Evolutionary conservation across 2,797 vertebrate species (phyloP), one percentile per base, ranked within the genome.

Genomic region (Cheracebus regulus): DNA sequence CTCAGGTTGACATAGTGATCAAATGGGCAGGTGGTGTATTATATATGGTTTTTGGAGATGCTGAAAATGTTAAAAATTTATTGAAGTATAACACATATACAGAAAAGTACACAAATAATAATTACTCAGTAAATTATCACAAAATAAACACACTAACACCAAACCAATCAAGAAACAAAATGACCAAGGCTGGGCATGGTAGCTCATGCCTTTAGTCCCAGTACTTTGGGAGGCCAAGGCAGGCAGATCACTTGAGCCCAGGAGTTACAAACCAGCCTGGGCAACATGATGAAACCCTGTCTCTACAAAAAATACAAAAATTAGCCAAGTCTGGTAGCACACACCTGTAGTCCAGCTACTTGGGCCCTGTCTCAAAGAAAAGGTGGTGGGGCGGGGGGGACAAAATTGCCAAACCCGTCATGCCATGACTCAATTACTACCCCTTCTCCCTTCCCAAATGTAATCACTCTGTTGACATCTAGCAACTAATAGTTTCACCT

Each of bases 11-110:
- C 52, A n/a, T 90, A 83, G 58, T 76, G 14, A 90, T 79, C 52
- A 94, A 83, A 91, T 86, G 44, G 30, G 17, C 70, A 93, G 33
- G 48, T 93, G 58, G 57, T 30, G 89, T 95, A 44, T 70, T 87
- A 78, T 52, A 61, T 52, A 55, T 86, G n/a, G n/a, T 39, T 41
- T 84, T 83, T 80, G 80, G 81, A 91, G 79, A 91, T 57, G 84
- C 90, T n/a, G 33, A 95, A 95, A 95, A 84, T 87, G 30, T 92
- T 96, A 10, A 76, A 70, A 86, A 75, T 57, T 61, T 93, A 36
- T 73, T 90, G 46, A 94, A 73, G 22, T 78, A 61, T 80, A 52
- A 57, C 2, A 76, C 84, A 39, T 12, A 7, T 61, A 46, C 52
- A 87, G 30, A 70, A 93, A 89, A 83, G 70, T 58, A 81, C 12